Percentiles rank a stretch among this genome's conserved stretches.
phyloP scores from a whole-genome alignment of 2,888 invertebrate species.

The Phortica magna region DNA sequence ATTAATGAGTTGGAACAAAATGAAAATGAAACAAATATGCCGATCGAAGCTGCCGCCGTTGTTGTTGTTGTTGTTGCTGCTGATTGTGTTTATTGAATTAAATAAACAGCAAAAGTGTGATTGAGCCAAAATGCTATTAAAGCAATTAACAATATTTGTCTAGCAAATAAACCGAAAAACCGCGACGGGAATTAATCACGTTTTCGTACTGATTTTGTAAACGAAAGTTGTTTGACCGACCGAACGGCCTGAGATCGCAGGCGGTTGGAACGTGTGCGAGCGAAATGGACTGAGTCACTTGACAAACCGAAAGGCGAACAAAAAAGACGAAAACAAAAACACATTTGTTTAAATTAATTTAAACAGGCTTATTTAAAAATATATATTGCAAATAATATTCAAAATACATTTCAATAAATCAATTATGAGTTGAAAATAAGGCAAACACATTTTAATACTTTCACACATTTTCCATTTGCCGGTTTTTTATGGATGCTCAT shows the following conservation, averaged over 20 bases:
- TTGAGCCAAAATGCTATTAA: conserved; percentile 28
- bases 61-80: not conserved
- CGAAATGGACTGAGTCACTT: not conserved
- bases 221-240: conserved; percentile 19
- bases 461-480: too few species aligned
- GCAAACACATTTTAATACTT: too few species aligned
- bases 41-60: not conserved
- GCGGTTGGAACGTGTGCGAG: not conserved
- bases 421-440: too few species aligned
- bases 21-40: not conserved
- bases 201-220: not conserved
- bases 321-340: too few species aligned
- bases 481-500: too few species aligned
- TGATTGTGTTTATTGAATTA: not conserved
- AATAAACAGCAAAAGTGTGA: not conserved
- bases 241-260: not conserved
- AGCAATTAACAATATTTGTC: conserved; percentile 30
- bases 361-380: not conserved
- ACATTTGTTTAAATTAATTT: not conserved
- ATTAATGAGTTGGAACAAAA: not conserved
- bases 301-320: not conserved
- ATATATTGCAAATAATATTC: not conserved
- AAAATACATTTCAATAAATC: too few species aligned
- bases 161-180: not conserved
- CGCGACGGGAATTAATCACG: conserved; percentile 26